Base-by-base conservation (phyloP, 64 coral and sea anemone genomes). In the Stichodactyla mertensii region DNA sequence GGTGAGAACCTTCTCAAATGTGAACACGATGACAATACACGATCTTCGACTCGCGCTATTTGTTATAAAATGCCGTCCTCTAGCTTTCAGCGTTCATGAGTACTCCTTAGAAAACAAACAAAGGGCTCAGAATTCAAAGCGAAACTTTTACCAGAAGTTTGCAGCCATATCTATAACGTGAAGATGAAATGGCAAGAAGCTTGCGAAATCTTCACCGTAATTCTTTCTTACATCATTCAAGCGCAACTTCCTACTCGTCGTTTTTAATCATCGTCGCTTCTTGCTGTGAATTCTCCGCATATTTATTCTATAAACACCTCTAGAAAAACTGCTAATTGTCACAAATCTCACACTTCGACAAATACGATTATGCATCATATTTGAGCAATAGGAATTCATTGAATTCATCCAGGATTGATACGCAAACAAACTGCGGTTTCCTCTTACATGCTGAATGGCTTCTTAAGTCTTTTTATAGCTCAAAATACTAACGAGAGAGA, bases 351-450 rank as follows among this genome's bases (percentile, higher is more conserved):
- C 78, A 81, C 78, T 81, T 81, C 26, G 36, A 20, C 52, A 81
- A 81, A 81, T 81, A 18, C 10, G 51, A 81, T 81, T 53, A 36
- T 74, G 15, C n/a, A 14, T 74, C 69, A 66, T 31, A 31, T 74
- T 74, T 74, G 24, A 74, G 69, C 69, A 74, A 74, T 31, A 74
- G 69, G 69, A 31, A 74, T 74, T 74, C 69, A 74, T 74, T 74
- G 24, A 74, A 31, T 74, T 31, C 69, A 74, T 74, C 69, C 11
- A 31, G 36, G 6, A 74, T 74, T 74, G 36, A 74, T 66, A 66
- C 5, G 22, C 69, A 74, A 27, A 74, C 24, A 74, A 26, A 74
- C 27, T 74, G 69, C 69, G 69, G 69, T 74, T 74, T 74, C 69
- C 69, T 74, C 69, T 74, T 28, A 74, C 69, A 74, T 74, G 69